These are phyloP conservation scores for Cynocephalus volans DNA, from an alignment of 2,113 vertebrate species.

Conservation along the genomic window DNA sequence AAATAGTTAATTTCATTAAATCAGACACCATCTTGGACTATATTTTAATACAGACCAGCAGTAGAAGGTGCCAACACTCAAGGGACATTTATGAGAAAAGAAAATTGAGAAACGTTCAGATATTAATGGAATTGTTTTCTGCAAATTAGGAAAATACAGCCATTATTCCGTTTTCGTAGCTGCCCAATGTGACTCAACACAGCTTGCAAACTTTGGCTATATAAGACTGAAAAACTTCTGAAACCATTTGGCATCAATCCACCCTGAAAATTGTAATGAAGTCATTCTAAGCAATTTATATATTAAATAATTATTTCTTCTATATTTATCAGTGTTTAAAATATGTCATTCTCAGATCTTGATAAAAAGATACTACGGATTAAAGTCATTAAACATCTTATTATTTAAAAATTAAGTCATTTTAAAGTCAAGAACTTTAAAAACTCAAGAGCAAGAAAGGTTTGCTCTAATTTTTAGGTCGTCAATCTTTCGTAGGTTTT, in stretches of 20 bases:
- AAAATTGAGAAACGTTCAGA: neutral
- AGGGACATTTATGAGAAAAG: constrained; percentile 8
- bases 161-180: neutral
- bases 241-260: neutral
- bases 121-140: neutral
- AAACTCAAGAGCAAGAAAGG: constrained; percentile 13
- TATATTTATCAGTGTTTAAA: neutral
- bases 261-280: neutral
- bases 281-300: neutral
- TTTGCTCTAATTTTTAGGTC: neutral
- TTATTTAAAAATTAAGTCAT: constrained; percentile 30
- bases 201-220: neutral
- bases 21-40: neutral
- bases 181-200: neutral
- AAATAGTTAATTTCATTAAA: neutral
- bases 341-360: neutral
- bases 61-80: neutral
- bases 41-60: neutral
- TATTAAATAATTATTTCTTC: neutral
- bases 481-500: neutral
- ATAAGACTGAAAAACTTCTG: neutral
- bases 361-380: neutral
- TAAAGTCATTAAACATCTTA: constrained; percentile 1
- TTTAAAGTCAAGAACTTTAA: constrained; percentile 38
- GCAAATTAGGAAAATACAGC: neutral